Base-by-base conservation (phyloP, 53 echinoderm and acorn worm species). In the Paracentrotus lividus region DNA sequence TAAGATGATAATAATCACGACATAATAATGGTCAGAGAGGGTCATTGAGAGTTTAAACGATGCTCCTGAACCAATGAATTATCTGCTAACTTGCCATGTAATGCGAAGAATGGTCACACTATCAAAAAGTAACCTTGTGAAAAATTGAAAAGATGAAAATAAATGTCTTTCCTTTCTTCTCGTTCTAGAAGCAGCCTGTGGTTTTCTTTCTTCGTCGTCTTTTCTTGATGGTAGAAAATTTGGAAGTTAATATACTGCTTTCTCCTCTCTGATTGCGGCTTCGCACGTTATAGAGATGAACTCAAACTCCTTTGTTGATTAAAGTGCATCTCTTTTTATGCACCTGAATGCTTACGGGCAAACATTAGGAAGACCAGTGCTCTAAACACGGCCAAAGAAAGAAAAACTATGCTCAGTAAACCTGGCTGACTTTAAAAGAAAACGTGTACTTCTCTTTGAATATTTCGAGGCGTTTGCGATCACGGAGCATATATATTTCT, bases 61-160 rank as follows among this genome's bases (percentile, higher is more conserved):
- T 81, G 81, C 47, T 81, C 26, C 24, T 81, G 81, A 81, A 81
- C 81, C 81, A 81, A 2, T 16, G 2, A 23, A 81, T 81, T 81
- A 81, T 81, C 81, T 81, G 81, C 26, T 47, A 81, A 81, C 81
- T 81, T 81, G 47, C n/a, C 81, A 81, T 81, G 81, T 81, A 81
- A 81, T 81, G 14, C 10, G 2, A 81, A 81, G 47, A 47, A 81
- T 81, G 26, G 81, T 81, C 45, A 44, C 24, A 81, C 81, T 45
- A 81, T 81, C 81, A 81, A 81, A 47, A 81, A 47, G 81, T 47
- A 81, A 81, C 81, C 81, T 81, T 81, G 81, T 81, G 81, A 81
- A 81, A 45, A 81, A 81, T 81, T 2, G 45, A 13, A 44, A 47
- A 81, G 81, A 81, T 81, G 24, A 45, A 26, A 26, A n/a, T n/a